Conservation (phyloP, 1,140 invertebrate genomes). For the Ostrea denselamellosa region DNA sequence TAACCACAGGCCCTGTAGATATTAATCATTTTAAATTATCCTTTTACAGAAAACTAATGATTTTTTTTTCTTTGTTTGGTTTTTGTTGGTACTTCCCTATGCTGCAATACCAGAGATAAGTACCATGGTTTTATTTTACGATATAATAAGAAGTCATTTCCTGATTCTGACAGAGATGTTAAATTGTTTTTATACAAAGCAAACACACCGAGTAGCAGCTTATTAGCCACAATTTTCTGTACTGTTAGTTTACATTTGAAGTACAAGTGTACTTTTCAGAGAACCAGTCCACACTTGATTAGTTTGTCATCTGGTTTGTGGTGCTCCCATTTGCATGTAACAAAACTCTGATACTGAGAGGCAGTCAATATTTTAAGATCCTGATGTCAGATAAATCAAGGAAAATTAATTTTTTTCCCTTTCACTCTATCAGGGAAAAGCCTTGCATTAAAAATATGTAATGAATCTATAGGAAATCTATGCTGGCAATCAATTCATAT, state of each 20-base stretch:
- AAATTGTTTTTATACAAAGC: background rate
- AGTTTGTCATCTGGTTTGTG: background rate
- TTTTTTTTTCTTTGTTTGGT: no score
- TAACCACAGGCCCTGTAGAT: background rate
- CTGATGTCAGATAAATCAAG: constrained; percentile 18
- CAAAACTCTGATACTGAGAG: background rate
- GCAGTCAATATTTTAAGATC: constrained; percentile 29
- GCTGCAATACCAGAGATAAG: background rate
- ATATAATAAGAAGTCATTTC: background rate
- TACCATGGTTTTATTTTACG: background rate
- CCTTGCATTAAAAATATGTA: constrained; percentile 35
- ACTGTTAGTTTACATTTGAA: background rate
- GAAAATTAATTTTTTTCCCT: constrained; percentile 23
- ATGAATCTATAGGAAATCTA: constrained; percentile 37
- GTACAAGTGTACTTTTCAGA: background rate
- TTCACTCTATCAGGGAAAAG: background rate
- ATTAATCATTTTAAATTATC: constrained; percentile 2
- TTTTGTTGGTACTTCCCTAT: background rate
- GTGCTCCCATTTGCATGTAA: background rate
- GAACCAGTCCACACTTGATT: background rate
- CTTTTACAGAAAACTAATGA: background rate
- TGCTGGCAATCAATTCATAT: constrained; percentile 19
- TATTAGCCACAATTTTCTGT: background rate
- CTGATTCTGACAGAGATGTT: constrained; percentile 1
- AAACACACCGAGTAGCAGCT: background rate